A percentile compares a stretch with the other conserved stretches of the same genome.
phyloP scores from a whole-genome alignment of 2,888 invertebrate genomes.

The Drosophila paracracens region DNA sequence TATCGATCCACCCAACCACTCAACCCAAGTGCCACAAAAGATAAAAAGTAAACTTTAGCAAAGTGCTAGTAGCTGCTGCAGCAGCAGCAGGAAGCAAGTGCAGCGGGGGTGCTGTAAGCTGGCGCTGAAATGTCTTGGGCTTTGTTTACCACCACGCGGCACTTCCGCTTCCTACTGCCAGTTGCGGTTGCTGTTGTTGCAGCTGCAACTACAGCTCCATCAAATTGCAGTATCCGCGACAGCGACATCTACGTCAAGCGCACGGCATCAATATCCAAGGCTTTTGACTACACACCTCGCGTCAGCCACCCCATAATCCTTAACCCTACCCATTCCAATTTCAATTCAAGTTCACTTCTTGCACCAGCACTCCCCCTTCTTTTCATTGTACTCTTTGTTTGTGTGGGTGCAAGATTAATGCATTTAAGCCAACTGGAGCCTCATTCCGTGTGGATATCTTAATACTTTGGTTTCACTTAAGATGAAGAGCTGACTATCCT shows the following conservation, averaged over 20 bases:
- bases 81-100: background rate
- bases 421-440: constrained; percentile 55
- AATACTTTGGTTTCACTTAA: constrained; percentile 75
- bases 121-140: constrained; percentile 60
- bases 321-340: background rate
- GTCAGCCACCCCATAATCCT: background rate
- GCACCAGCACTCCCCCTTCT: background rate
- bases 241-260: constrained; percentile 57
- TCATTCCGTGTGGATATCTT: constrained; percentile 51
- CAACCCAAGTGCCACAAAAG: constrained; percentile 63
- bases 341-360: background rate
- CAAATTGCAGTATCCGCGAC: constrained; percentile 77
- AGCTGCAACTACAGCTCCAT: constrained; percentile 56
- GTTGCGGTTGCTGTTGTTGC: constrained; percentile 33
- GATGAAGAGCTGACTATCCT: constrained; percentile 48
- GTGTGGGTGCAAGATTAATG: constrained; percentile 67
- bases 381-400: constrained; percentile 13
- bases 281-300: constrained; percentile 17
- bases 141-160: constrained; percentile 64
- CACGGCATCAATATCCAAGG: constrained; percentile 52
- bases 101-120: constrained; percentile 29
- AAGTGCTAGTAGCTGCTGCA: constrained; percentile 6
- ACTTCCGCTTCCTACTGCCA: constrained; percentile 48
- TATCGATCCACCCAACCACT: constrained; percentile 18
- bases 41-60: constrained; percentile 69